Conservation (phyloP, 2,113 vertebrate species). For the Lates calcarifer region DNA sequence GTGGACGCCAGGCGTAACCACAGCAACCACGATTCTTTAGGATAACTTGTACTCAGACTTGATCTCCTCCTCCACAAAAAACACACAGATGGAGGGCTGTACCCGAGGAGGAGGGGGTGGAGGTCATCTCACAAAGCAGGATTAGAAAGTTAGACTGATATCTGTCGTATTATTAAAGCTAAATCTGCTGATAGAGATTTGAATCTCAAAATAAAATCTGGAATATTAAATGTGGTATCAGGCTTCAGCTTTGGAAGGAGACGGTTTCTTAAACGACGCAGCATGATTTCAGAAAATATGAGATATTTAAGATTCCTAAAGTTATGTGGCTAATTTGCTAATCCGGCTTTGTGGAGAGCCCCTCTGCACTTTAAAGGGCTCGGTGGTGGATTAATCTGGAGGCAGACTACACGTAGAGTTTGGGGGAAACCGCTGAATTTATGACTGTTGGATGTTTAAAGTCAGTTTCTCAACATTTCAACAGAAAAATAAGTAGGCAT, state of each 20-base stretch:
- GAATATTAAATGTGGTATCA: not conserved
- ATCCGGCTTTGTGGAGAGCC: constrained; percentile 14
- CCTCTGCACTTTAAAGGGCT: not conserved
- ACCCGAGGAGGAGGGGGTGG: not conserved
- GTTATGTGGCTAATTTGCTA: constrained; percentile 19
- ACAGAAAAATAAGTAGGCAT: too few species aligned
- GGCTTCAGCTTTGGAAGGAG: too few species aligned
- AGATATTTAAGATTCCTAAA: not conserved
- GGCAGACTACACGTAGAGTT: not conserved
- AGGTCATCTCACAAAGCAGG: constrained; percentile 11
- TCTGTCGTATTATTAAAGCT: not conserved
- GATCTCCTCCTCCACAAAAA: not conserved
- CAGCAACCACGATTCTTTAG: too few species aligned
- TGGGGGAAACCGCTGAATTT: not conserved
- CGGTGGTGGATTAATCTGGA: constrained; percentile 1
- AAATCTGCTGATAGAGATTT: not conserved
- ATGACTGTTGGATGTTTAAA: not conserved
- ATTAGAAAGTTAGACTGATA: constrained; percentile 27
- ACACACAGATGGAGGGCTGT: constrained; percentile 12
- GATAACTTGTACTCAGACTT: not conserved
- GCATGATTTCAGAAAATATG: not conserved
- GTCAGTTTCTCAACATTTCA: too few species aligned
- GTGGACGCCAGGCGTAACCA: too few species aligned
- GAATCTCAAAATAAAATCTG: not conserved
- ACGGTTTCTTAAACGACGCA: not conserved